These are phyloP conservation scores for Caligus rogercresseyi DNA, from an alignment of 1,140 invertebrate genomes.

Conservation along the genomic window DNA sequence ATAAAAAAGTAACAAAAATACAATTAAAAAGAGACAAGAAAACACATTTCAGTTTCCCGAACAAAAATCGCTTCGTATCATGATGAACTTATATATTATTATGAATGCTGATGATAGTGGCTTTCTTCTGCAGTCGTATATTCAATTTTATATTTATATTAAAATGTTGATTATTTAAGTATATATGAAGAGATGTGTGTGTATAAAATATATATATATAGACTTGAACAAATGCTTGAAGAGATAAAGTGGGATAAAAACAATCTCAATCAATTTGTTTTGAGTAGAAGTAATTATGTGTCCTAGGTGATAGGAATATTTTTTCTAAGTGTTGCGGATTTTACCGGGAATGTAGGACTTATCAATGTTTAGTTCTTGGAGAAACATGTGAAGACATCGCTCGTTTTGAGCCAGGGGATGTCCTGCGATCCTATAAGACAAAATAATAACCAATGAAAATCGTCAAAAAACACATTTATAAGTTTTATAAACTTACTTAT, in stretches of 20 bases:
- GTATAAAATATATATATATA: no score
- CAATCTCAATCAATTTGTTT: neutral
- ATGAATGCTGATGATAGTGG: no score
- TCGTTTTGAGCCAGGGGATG: constrained; percentile 99
- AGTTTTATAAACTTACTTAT: constrained; percentile 51
- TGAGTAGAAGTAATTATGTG: neutral
- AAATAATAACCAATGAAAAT: no score
- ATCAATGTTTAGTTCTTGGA: constrained; percentile 57
- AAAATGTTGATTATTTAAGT: no score
- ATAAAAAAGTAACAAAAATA: neutral
- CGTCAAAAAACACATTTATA: constrained; percentile 1
- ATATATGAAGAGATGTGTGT: no score
- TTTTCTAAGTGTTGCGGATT: constrained; percentile 76
- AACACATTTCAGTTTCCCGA: neutral
- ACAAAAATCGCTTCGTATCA: neutral
- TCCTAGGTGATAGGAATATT: neutral
- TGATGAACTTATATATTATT: neutral
- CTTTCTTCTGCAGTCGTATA: no score
- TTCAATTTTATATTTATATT: no score
- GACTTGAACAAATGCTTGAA: neutral
- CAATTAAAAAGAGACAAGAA: neutral
- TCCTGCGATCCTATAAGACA: constrained; percentile 34
- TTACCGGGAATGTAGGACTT: constrained; percentile 99
- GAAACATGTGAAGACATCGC: constrained; percentile 96
- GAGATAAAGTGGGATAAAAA: neutral